These are phyloP conservation scores for Lichenostomus cassidix DNA, from an alignment of 2,113 vertebrate genomes.

Conservation along the genomic window DNA sequence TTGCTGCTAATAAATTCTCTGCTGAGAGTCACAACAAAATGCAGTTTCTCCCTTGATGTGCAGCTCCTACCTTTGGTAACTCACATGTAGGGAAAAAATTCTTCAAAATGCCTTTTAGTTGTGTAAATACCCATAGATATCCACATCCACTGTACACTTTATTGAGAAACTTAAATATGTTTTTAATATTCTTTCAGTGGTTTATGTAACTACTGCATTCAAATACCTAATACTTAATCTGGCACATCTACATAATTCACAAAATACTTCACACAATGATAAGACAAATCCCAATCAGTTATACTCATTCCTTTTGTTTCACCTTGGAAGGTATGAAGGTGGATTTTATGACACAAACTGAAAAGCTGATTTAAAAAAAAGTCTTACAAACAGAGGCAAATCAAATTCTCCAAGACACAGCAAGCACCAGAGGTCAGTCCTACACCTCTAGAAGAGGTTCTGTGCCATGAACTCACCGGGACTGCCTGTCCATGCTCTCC, in stretches of 20 bases:
- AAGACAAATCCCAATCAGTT: not conserved
- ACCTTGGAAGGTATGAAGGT: not conserved
- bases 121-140: not conserved
- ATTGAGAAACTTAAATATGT: not conserved
- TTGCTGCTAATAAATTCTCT: not conserved
- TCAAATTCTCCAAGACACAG: not conserved
- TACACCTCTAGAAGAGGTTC: not conserved
- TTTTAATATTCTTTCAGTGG: not conserved
- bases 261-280: not conserved
- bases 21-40: not conserved
- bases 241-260: not conserved
- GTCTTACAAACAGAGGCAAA: not conserved
- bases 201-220: not conserved
- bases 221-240: not conserved
- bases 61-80: not conserved
- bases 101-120: not conserved
- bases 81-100: not conserved
- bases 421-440: not conserved
- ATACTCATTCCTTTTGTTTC: not conserved
- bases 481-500: slow-evolving; percentile 96
- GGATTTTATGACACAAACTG: not conserved
- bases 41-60: not conserved
- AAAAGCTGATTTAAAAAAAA: not conserved
- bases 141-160: not conserved
- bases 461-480: slow-evolving; percentile 77